These are phyloP conservation scores for Serinus canaria DNA, from an alignment of 2,113 vertebrate species.

Conservation along the genomic window DNA sequence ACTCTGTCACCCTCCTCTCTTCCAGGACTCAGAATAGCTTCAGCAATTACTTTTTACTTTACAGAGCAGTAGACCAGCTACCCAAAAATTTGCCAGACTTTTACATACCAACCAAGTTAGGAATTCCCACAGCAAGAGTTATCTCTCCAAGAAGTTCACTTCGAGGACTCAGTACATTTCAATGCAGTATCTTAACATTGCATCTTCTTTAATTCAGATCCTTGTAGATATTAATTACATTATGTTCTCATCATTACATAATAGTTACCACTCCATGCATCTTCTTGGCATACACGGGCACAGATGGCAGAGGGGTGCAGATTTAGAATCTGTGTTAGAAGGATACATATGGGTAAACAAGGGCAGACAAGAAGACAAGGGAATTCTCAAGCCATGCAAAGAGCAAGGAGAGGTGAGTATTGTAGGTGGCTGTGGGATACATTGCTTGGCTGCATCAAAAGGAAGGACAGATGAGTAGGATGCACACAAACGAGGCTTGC, in stretches of 20 bases:
- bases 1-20: neutral
- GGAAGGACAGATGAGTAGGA: conserved; percentile 23
- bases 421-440: conserved; percentile 13
- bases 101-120: neutral
- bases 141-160: neutral
- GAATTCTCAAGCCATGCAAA: conserved; percentile 23
- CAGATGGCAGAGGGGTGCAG: conserved; percentile 10
- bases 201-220: neutral
- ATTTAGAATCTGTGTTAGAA: neutral
- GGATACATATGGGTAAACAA: neutral
- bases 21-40: neutral
- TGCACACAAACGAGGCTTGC: neutral
- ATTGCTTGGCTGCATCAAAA: neutral
- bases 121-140: neutral
- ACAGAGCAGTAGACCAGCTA: neutral
- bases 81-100: neutral
- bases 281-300: neutral
- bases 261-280: conserved; percentile 3
- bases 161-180: neutral
- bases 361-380: conserved; percentile 8
- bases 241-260: conserved; percentile 38
- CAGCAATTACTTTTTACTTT: neutral
- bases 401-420: neutral
- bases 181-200: neutral
- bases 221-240: conserved; percentile 10